Base-by-base conservation (phyloP, 1,140 invertebrate species). In the Drosophila arawakana region DNA sequence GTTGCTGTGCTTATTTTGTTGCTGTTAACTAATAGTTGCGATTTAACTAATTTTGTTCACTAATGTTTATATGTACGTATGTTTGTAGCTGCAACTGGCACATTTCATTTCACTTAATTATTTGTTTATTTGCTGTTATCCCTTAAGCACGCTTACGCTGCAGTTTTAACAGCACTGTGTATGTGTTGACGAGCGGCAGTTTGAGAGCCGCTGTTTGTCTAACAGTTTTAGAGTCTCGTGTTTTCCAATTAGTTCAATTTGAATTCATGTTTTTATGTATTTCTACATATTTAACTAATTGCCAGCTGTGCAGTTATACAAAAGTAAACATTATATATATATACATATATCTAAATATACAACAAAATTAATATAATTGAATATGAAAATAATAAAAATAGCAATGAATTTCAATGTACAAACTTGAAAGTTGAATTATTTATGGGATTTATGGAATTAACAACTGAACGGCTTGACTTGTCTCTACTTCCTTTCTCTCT, bases 321-420 rank as follows among this genome's bases (percentile, higher is more conserved):
- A 65, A 44, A 58, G 25, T 72, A 62, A 49, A 41, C 39, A 54
- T 52, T 39, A 52, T 57, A 57, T 67, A 72, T 71, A 61, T 72
- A 73, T 41, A 73, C 55, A 67, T 72, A 66, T 66, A 67, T 73
- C 49, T 39, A 68, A 67, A 54, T 60, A 68, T 46, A 73, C 63
- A 67, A 59, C n/a, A 49, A 54, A 57, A 46, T 35, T 65, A 70
- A 54, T 43, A 47, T 57, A 35, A 68, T 47, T 63, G 43, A 71
- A 63, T 71, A 63, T 60, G 41, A 71, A 71, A 55, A 70, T 62
- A 60, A 73, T 54, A 80, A 80, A 81, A 63, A 77, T 79, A 76
- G 80, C 71, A 83, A 83, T 83, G 76, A 82, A 82, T 82, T 83
- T 82, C 72, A 79, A 83, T 81, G 69, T 77, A 62, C 15, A 49